Base-by-base conservation (phyloP, 2,888 invertebrate genomes). In the Apamea crenata region DNA sequence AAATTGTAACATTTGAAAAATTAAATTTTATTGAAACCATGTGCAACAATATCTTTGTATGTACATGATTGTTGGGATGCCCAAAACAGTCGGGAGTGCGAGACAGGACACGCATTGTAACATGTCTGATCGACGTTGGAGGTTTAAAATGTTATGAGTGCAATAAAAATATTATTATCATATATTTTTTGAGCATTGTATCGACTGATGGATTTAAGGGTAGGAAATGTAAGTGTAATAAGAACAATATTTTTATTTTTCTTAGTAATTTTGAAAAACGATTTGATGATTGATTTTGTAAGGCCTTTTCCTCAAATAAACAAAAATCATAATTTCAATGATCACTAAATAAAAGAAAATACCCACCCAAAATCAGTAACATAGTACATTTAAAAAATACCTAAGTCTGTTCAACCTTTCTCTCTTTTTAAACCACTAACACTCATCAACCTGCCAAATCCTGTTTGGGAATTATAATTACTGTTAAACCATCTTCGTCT, bases 81-180 rank as follows among this genome's bases (percentile, higher is more conserved):
- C 32, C 21, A 10, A 36, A 44, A 4, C 7, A 75, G 29, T 29
- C 0, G 4, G 25, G 10, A 63, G 16, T 8, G 65, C 6, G 18
- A 12, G 8, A 70, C 65, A 85, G 47, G 36, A 67, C 47, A 74
- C 73, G 36, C 67, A 50, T 61, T 81, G 32, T 50, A 44, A 53
- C 68, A 61, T 47, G 47, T 59, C 40, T 70, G n/a, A 75, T 63
- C 77, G 67, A 53, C 71, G 65, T 59, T 81, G 81, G 21, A 81
- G 74, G 76, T 76, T 77, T 77, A 84, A 80, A 84, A 74, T 77
- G 40, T 84, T 65, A 61, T 44, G 18, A 67, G 32, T 66, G 2
- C 53, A 47, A 74, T 80, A 61, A 80, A 76, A 77, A 36, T 36
- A 63, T 5, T n/a, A 56, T 32, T 25, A 12, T 36, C 25, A 14